Base-by-base conservation (phyloP, 2,888 invertebrate genomes). In the Macrophya annulata region DNA sequence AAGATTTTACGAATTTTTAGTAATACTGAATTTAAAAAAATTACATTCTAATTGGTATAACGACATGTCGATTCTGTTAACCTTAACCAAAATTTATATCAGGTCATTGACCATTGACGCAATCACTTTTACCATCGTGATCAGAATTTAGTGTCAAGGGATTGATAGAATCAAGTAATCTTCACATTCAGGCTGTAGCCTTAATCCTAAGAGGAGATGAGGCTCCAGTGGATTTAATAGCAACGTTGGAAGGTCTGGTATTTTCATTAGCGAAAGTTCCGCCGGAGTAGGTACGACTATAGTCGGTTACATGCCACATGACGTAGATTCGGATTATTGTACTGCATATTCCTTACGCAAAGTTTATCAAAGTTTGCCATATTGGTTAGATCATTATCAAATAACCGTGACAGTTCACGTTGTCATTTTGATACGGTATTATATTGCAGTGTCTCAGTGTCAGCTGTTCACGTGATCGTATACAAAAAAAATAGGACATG, bases 191-290 rank as follows among this genome's bases (percentile, higher is more conserved):
- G 68, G 4, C 68, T 68, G 37, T 68, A 31, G 68, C 68, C 37
- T 37, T 68, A 68, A 68, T 68, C 68, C 17, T 55, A n/a, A 77
- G 37, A 77, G 51, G 77, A 77, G 77, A 55, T 51, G 77, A 43
- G 77, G n/a, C 31, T 55, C 17, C 10, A 51, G 43, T 77, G 77
- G 55, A 31, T 37, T 55, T n/a, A 55, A 77, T 77, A 77, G 77
- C 43, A n/a, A 37, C 37, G 55, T 31, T 55, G 17, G 77, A 37
- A 55, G 31, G 17, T 51, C 51, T 77, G 77, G 55, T 31, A 77
- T 77, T 77, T 51, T 31, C 77, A 77, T 77, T 51, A 77, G 77
- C 31, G n/a, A 17, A 77, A 37, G 51, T 43, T 77, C n/a, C n/a
- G 25, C 12, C 25, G 25, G 43, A 31, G 55, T 31, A 3, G 55